Evolutionary conservation across 2,888 invertebrate species (phyloP).

Genomic region (Amitus sp.): DNA sequence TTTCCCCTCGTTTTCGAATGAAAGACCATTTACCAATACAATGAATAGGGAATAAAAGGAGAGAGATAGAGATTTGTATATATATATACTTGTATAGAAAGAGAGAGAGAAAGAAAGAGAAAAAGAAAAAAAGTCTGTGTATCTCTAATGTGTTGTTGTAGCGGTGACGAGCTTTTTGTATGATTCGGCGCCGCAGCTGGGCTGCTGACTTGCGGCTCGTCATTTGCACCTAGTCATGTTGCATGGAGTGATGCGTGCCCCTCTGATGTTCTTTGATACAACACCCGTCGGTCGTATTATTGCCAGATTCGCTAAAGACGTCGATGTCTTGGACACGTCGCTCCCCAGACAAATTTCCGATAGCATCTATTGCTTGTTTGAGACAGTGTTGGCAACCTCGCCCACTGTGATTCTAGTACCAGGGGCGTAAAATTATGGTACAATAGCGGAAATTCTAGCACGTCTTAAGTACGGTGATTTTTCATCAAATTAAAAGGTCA

Average conservation of each 20-base stretch:
- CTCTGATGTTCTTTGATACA: conserved; percentile 68
- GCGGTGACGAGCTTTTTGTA: conserved; percentile 74
- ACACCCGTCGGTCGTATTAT: conserved; percentile 68
- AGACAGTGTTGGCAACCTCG: no score
- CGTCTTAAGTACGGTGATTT: no score
- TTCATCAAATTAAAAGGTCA: no score
- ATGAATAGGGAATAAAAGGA: no score
- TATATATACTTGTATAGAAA: neutral
- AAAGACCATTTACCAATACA: no score
- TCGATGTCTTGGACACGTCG: conserved; percentile 77
- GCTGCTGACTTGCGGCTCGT: conserved; percentile 74
- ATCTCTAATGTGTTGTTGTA: conserved; percentile 73
- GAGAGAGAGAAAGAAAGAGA: neutral
- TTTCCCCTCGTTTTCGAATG: no score
- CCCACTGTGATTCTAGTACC: neutral
- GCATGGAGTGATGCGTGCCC: conserved; percentile 65
- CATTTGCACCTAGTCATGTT: conserved; percentile 65
- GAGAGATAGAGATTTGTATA: no score
- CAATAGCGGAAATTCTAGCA: neutral
- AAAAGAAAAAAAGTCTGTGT: conserved; percentile 59
- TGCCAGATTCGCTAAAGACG: conserved; percentile 79
- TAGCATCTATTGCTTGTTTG: conserved; percentile 77
- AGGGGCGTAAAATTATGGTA: neutral
- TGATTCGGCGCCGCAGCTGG: conserved; percentile 76
- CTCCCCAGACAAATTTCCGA: conserved; percentile 75